phyloP scores from a whole-genome alignment of 2,113 vertebrate genomes.

The Pheucticus melanocephalus region DNA sequence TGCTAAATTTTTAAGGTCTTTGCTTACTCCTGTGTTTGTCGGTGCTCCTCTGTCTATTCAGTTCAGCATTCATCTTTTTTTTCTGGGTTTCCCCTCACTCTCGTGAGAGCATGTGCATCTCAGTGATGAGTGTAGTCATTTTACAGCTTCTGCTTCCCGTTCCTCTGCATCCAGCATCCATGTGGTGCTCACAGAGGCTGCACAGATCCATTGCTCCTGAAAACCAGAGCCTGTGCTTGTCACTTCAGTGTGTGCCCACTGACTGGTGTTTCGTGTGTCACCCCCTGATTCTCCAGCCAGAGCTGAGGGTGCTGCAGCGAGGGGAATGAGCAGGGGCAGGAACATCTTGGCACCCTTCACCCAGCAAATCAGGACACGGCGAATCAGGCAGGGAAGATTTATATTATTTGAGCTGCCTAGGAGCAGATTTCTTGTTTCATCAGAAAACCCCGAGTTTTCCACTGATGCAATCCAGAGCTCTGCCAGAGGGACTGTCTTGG shows the following conservation, averaged over 20 bases:
- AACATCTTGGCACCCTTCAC: neutral
- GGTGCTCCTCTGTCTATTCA: neutral
- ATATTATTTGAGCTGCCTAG: neutral
- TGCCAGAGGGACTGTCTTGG: neutral
- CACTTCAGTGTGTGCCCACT: neutral
- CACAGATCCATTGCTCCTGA: neutral
- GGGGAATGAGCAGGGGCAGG: neutral
- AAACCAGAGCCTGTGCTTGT: neutral
- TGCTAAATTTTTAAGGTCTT: neutral
- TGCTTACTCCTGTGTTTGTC: neutral
- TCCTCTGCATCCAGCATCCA: neutral
- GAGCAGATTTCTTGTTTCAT: neutral
- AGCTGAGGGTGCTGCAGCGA: neutral
- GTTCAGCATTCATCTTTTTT: neutral
- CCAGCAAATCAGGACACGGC: neutral
- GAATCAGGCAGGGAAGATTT: neutral
- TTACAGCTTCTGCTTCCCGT: neutral
- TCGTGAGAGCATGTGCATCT: fast-evolving
- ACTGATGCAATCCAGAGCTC: neutral
- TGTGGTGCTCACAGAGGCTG: neutral
- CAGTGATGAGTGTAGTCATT: neutral
- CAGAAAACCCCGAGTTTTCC: neutral
- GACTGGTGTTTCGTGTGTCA: neutral
- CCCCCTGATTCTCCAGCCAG: neutral
- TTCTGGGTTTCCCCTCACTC: neutral